A percentile compares a stretch with the other conserved stretches of the same genome.
Evolutionary conservation across 2,797 vertebrate species (phyloP).

Genomic region (Rhadinocentrus ornatus): DNA sequence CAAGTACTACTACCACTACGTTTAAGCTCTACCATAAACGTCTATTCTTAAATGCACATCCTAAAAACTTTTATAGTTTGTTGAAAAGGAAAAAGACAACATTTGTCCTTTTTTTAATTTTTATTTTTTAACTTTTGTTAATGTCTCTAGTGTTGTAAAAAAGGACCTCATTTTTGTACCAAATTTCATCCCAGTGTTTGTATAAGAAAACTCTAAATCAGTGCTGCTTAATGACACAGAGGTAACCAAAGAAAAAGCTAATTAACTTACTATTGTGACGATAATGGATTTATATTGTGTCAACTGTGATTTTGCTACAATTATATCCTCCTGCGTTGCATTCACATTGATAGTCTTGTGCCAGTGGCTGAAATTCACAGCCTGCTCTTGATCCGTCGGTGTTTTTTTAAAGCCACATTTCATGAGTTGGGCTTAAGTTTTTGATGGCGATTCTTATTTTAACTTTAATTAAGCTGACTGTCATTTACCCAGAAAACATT

Average conservation of each 20-base stretch:
- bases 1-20: neutral
- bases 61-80: neutral
- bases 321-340: neutral
- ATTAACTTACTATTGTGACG: neutral
- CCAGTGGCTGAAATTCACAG: neutral
- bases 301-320: constrained; percentile 13
- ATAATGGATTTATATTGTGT: neutral
- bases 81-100: neutral
- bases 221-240: constrained; percentile 1
- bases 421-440: constrained; percentile 20
- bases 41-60: neutral
- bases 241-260: neutral
- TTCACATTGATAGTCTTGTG: neutral
- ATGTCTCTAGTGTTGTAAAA: no score
- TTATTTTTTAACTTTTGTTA: no score
- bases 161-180: no score
- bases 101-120: no score
- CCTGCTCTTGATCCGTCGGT: neutral
- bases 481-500: constrained; percentile 28
- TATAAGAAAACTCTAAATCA: neutral
- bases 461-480: constrained; percentile 45
- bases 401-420: constrained; percentile 2
- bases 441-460: constrained; percentile 20
- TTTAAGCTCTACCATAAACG: neutral
- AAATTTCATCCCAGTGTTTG: neutral